Evolutionary conservation across 2,888 invertebrate genomes (phyloP).

Genomic region (Drosophila setosimentum): DNA sequence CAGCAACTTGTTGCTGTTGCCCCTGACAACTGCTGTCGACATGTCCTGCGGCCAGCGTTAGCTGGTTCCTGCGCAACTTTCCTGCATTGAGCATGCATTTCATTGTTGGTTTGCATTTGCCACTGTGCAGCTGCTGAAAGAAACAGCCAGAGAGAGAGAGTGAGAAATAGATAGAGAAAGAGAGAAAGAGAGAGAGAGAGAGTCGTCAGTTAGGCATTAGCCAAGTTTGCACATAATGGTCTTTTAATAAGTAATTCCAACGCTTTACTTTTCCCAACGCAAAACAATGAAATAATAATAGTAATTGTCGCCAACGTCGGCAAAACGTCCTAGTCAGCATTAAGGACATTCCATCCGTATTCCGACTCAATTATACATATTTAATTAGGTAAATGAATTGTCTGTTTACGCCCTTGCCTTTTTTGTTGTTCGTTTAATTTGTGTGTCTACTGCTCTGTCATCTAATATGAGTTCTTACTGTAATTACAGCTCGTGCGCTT

Average conservation of each 20-base stretch:
- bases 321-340: slow-evolving; percentile 6
- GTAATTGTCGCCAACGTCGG: slow-evolving; percentile 17
- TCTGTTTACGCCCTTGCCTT: background rate
- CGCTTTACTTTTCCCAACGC: background rate
- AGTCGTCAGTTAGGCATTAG: slow-evolving; percentile 12
- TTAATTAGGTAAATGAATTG: slow-evolving; percentile 58
- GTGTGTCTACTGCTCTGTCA: background rate
- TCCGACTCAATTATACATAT: slow-evolving; percentile 24
- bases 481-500: slow-evolving; percentile 8
- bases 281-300: slow-evolving; percentile 1
- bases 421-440: background rate
- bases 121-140: slow-evolving; percentile 66
- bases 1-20: slow-evolving; percentile 66
- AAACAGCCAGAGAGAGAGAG: slow-evolving; percentile 4
- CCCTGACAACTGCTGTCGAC: slow-evolving; percentile 54
- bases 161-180: background rate
- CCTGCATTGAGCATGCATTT: slow-evolving; percentile 83
- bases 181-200: background rate
- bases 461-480: slow-evolving; percentile 1
- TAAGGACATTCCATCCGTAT: slow-evolving; percentile 9
- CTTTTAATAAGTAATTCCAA: slow-evolving; percentile 44
- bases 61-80: slow-evolving; percentile 72
- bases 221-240: slow-evolving; percentile 26
- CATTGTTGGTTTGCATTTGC: slow-evolving; percentile 84
- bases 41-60: slow-evolving; percentile 39